Base-by-base conservation (phyloP, 1,140 invertebrate species). In the Elymnias hypermnestra region DNA sequence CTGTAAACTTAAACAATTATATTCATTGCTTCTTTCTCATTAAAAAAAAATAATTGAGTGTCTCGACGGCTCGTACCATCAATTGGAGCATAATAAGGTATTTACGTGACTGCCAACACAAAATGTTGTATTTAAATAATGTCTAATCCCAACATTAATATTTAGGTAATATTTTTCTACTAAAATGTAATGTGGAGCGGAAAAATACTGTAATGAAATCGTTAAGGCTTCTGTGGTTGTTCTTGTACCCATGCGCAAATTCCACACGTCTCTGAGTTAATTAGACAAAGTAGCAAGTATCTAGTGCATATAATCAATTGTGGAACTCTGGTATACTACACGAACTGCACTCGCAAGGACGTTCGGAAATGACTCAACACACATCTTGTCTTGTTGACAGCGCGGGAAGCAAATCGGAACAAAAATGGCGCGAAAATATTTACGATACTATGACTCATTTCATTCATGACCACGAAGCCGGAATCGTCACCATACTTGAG, bases 281-380 rank as follows among this genome's bases (percentile, higher is more conserved):
- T 42, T 15, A 33, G 42, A 51, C 42, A 56, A 33, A 52, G 54
- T 57, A 35, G 29, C 44, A 50, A 48, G n/a, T n/a, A n/a, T n/a
- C n/a, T n/a, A n/a, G n/a, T n/a, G n/a, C n/a, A n/a, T n/a, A n/a
- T n/a, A n/a, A n/a, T n/a, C n/a, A n/a, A n/a, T 23, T 0, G 29
- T 7, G 29, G 26, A 33, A 5, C 13, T 7, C 28, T 57, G 51
- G 26, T 48, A 47, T 17, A 53, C 8, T 51, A 45, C 33, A 8
- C 38, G 10, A 13, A 9, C 25, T 35, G 45, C 23, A 26, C 41
- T 26, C 25, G 56, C 67, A 71, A 71, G 67, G 67, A 58, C 63
- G 63, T 58, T 53, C 45, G 48, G 43, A 63, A 66, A 57, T 67
- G 59, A 67, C 46, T 67, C 63, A 64, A 55, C 38, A 36, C 15